Conservation (phyloP, 2,113 vertebrate species). For the Ciconia maguari region DNA sequence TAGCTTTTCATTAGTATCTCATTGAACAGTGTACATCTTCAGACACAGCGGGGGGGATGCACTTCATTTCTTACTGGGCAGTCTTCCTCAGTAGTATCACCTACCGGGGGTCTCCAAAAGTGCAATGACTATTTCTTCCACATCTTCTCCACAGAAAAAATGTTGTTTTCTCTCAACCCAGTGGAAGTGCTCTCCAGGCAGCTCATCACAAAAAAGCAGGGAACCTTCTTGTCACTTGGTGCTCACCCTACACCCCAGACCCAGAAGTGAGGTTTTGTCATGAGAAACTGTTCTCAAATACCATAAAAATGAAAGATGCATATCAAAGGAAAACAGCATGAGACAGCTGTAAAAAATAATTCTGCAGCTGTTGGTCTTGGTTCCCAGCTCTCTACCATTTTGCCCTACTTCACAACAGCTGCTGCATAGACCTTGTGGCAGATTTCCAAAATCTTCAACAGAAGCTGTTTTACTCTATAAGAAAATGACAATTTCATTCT, state of each 20-base stretch:
- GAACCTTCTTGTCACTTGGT: not conserved
- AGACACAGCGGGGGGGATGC: not conserved
- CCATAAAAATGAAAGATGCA: not conserved
- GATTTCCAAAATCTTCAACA: not conserved
- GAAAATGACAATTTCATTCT: not conserved
- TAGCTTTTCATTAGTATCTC: not conserved
- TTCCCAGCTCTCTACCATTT: not conserved
- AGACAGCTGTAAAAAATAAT: constrained; percentile 9
- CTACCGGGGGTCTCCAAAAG: not conserved
- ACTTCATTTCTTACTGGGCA: not conserved
- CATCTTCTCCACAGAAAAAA: not conserved
- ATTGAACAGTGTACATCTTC: accelerated
- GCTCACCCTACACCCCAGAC: not conserved
- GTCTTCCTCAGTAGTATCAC: not conserved
- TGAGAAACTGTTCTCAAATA: not conserved
- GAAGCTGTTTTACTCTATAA: not conserved
- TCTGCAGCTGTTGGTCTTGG: constrained; percentile 24
- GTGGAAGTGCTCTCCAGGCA: not conserved
- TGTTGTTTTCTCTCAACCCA: not conserved
- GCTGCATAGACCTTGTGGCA: not conserved
- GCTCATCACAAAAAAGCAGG: not conserved
- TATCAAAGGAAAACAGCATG: not conserved
- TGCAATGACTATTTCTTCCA: not conserved
- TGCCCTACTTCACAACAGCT: not conserved
- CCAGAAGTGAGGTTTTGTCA: not conserved